These are phyloP conservation scores for Amblyopsis rosae DNA, from an alignment of 2,113 vertebrate genomes.

Conservation along the genomic window DNA sequence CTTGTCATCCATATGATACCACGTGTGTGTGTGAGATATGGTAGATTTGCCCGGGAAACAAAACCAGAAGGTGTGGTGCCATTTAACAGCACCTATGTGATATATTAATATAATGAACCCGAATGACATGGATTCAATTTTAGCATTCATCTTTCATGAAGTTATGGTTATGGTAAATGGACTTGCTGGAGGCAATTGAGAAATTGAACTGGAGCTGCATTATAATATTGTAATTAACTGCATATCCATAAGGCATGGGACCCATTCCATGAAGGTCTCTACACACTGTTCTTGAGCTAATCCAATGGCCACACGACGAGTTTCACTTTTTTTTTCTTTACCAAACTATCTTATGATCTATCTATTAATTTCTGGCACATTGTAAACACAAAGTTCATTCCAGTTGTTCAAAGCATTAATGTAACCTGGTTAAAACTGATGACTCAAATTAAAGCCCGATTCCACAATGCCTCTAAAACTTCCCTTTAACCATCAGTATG, in stretches of 20 bases:
- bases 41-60: conserved; percentile 39
- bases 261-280: too few relatives aligned
- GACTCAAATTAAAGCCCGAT: too few relatives aligned
- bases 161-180: conserved; percentile 47
- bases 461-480: too few relatives aligned
- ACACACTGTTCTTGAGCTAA: too few relatives aligned
- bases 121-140: conserved; percentile 59
- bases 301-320: too few relatives aligned
- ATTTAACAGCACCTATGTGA: conserved; percentile 33
- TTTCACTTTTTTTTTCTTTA: too few relatives aligned
- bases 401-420: too few relatives aligned
- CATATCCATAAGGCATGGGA: conserved; percentile 44
- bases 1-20: conserved; percentile 25
- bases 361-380: too few relatives aligned
- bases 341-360: too few relatives aligned
- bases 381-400: too few relatives aligned
- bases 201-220: conserved; percentile 27
- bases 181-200: conserved; percentile 43
- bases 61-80: conserved; percentile 34
- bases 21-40: conserved; percentile 3
- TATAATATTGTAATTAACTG: conserved; percentile 57
- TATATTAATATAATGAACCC: conserved; percentile 59
- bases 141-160: conserved; percentile 59
- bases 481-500: too few relatives aligned
- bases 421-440: too few relatives aligned